These are phyloP conservation scores for Bicyclus anynana DNA, from an alignment of 1,140 invertebrate species.

Conservation along the genomic window DNA sequence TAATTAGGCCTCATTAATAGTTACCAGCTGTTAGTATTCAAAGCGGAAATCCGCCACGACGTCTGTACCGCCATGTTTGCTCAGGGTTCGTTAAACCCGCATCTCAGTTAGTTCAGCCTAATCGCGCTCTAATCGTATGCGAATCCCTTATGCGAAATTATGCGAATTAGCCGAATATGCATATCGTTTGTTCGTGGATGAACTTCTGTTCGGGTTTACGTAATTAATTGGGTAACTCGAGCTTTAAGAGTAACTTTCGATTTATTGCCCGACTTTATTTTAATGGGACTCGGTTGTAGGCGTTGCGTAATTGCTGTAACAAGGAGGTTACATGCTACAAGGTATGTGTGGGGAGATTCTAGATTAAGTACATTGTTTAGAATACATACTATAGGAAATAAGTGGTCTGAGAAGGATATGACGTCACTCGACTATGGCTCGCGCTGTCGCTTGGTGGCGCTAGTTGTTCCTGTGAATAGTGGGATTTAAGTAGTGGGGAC, in stretches of 20 bases:
- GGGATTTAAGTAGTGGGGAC: too few relatives aligned
- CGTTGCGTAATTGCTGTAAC: neutral
- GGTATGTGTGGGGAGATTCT: too few relatives aligned
- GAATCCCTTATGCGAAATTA: slow-evolving; percentile 26
- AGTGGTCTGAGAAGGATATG: too few relatives aligned
- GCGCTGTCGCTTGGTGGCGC: too few relatives aligned
- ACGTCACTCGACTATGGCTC: too few relatives aligned
- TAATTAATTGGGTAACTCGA: neutral
- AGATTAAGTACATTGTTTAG: too few relatives aligned
- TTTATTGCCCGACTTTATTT: neutral
- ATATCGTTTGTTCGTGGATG: slow-evolving; percentile 1
- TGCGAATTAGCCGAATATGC: slow-evolving; percentile 17
- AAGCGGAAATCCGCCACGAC: slow-evolving; percentile 11
- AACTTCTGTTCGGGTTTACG: neutral
- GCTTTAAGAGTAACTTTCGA: neutral
- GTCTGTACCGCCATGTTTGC: slow-evolving; percentile 14
- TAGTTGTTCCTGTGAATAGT: too few relatives aligned
- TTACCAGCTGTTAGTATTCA: slow-evolving; percentile 12
- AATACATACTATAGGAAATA: too few relatives aligned
- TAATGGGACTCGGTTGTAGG: neutral
- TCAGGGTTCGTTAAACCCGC: slow-evolving; percentile 21
- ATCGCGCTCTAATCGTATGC: slow-evolving; percentile 31
- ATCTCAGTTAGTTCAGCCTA: slow-evolving; percentile 17
- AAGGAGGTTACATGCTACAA: too few relatives aligned
- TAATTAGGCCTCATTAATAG: slow-evolving; percentile 1